phyloP scores from a whole-genome alignment of 2,797 vertebrate genomes.

The Synaphobranchus kaupii region DNA sequence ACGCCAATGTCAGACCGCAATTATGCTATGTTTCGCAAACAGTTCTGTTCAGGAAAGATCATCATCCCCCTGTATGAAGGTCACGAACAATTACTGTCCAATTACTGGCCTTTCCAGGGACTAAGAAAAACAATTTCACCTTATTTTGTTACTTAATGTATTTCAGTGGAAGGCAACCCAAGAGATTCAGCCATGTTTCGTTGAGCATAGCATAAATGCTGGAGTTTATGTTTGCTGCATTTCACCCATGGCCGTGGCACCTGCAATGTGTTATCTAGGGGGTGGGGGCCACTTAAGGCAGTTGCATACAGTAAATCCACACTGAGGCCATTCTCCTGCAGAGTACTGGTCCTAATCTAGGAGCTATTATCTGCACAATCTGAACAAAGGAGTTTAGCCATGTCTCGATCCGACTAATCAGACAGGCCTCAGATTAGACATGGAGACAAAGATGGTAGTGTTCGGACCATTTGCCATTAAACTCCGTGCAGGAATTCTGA shows the following conservation, averaged over 20 bases:
- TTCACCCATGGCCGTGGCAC: slow-evolving; percentile 53
- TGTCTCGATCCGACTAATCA: slow-evolving; percentile 14
- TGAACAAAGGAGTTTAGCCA: background rate
- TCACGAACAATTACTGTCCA: background rate
- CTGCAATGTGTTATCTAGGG: slow-evolving; percentile 5
- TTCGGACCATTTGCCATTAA: background rate
- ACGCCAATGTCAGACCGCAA: too few relatives aligned
- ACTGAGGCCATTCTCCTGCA: background rate
- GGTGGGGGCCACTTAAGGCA: background rate
- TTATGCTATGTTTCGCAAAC: background rate
- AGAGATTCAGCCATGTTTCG: slow-evolving; percentile 28
- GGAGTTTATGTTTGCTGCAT: slow-evolving; percentile 43
- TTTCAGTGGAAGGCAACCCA: background rate
- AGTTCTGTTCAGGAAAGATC: background rate
- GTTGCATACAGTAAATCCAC: background rate
- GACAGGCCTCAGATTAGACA: slow-evolving; percentile 4
- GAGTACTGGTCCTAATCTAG: background rate
- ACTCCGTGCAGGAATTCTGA: background rate
- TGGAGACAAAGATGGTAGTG: slow-evolving; percentile 17
- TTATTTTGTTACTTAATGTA: background rate
- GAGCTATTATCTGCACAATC: slow-evolving; percentile 12
- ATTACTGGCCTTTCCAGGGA: background rate
- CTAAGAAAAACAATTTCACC: background rate
- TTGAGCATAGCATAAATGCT: slow-evolving; percentile 50
- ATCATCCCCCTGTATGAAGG: background rate